phyloP scores from a whole-genome alignment of 2,113 vertebrate species.

The Tympanuchus pallidicinctus region DNA sequence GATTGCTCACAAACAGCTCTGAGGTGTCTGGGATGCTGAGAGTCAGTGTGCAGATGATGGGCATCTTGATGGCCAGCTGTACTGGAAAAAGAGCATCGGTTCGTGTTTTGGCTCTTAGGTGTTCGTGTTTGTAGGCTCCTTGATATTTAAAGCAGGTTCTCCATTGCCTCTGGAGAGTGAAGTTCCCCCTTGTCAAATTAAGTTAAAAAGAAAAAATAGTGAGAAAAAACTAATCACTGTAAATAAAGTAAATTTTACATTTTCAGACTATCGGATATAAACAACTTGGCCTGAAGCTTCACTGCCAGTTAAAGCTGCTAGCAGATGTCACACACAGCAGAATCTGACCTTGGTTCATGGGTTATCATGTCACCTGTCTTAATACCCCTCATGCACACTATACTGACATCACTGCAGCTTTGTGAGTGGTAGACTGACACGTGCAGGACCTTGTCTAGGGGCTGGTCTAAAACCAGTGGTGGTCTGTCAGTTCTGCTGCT shows the following conservation, averaged over 20 bases:
- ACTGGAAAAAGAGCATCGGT: not conserved
- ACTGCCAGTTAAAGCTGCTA: not conserved
- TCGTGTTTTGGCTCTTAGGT: not conserved
- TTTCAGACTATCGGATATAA: not conserved
- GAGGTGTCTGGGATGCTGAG: not conserved
- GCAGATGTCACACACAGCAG: not conserved
- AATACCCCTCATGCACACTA: not conserved
- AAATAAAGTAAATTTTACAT: not conserved
- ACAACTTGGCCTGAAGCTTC: not conserved
- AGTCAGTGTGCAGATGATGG: not conserved
- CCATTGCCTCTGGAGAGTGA: not conserved
- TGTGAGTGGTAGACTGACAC: not conserved
- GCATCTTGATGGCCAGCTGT: not conserved
- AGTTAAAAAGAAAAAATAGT: not conserved
- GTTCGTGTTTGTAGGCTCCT: not conserved
- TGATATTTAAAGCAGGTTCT: not conserved
- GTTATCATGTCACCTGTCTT: not conserved
- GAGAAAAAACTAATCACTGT: not conserved
- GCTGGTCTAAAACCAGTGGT: not conserved
- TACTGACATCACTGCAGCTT: not conserved
- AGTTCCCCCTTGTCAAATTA: not conserved
- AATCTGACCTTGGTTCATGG: not conserved
- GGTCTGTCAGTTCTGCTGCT: not conserved
- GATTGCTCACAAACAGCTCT: not conserved
- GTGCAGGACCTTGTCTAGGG: not conserved